Evolutionary conservation across 2,797 vertebrate genomes (phyloP).

Genomic region (Ptychobarbus kaznakovi): DNA sequence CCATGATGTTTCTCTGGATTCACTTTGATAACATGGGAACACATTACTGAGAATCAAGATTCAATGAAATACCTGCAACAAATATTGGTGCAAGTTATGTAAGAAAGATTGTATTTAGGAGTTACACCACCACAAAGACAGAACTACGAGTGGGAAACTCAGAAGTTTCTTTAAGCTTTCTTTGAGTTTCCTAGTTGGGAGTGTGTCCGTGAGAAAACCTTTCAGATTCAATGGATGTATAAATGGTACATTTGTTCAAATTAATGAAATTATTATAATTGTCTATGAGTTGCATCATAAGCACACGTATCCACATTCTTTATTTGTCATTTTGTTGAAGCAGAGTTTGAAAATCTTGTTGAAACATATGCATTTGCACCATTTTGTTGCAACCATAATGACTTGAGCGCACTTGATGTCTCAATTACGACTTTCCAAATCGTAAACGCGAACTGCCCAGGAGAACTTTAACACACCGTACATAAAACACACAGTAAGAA

Average conservation of each 20-base stretch:
- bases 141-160: background rate
- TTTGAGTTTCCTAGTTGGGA: background rate
- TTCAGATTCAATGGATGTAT: background rate
- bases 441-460: background rate
- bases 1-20: constrained; percentile 2
- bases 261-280: background rate
- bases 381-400: background rate
- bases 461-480: background rate
- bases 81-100: background rate
- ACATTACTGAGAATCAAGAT: background rate
- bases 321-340: background rate
- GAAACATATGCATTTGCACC: background rate
- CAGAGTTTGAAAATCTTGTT: background rate
- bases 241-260: background rate
- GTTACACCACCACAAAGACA: background rate
- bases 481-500: background rate
- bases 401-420: background rate
- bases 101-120: background rate
- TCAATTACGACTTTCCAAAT: background rate
- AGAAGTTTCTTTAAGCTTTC: background rate
- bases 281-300: background rate
- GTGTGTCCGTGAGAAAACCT: background rate
- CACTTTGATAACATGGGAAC: background rate
- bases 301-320: background rate
- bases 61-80: background rate